Evolutionary conservation across 2,888 invertebrate species (phyloP).

Genomic region (Trisateles emortualis): DNA sequence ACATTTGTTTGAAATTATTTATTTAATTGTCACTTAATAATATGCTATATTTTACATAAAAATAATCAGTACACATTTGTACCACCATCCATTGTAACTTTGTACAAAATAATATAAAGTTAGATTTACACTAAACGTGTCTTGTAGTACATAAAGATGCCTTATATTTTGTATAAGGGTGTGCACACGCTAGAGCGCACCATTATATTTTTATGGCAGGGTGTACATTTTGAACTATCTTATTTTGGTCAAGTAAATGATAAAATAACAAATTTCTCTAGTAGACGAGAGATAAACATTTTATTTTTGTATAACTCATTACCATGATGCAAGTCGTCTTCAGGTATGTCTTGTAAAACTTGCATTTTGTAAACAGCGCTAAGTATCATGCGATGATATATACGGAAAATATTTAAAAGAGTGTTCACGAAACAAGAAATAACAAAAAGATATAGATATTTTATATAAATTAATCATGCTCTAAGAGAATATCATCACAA

Average conservation of each 20-base stretch:
- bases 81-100: constrained; percentile 36
- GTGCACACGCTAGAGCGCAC: too few species aligned
- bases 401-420: neutral
- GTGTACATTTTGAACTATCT: constrained; percentile 30
- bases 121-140: too few species aligned
- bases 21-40: constrained; percentile 39
- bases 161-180: too few species aligned
- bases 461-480: neutral
- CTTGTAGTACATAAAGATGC: too few species aligned
- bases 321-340: too few species aligned
- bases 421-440: neutral
- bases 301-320: too few species aligned
- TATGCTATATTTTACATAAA: constrained; percentile 38
- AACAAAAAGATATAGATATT: neutral
- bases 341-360: too few species aligned
- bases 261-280: constrained; percentile 17
- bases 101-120: constrained; percentile 44
- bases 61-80: constrained; percentile 27
- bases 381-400: neutral
- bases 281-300: neutral
- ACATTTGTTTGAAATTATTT: constrained; percentile 30
- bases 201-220: constrained; percentile 18
- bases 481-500: neutral
- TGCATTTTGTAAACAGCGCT: neutral
- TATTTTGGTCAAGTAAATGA: constrained; percentile 40